Percentiles rank a stretch among this genome's conserved stretches.
Evolutionary conservation across 2,797 vertebrate species (phyloP).

Genomic region (Squalus acanthias): DNA sequence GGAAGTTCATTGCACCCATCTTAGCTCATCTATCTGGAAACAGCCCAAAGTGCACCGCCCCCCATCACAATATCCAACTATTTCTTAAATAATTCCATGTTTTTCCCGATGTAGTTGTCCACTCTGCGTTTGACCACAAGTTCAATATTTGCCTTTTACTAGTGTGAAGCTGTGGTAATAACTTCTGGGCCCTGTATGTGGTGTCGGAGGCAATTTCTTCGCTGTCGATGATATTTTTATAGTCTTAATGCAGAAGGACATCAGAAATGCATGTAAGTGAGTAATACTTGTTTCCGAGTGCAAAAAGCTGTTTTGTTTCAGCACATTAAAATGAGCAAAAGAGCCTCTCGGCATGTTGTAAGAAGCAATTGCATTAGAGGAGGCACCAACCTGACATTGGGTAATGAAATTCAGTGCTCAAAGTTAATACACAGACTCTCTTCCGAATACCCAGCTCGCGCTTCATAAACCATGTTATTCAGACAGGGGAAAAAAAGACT

Average conservation of each 20-base stretch:
- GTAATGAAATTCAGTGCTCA: background rate
- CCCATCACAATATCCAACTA: background rate
- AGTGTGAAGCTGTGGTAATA: background rate
- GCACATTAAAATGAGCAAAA: background rate
- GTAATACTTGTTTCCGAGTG: background rate
- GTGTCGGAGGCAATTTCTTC: background rate
- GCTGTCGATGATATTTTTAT: background rate
- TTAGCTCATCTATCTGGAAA: background rate
- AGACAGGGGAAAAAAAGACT: no score
- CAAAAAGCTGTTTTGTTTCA: conserved; percentile 2
- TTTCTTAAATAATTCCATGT: background rate
- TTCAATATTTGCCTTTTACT: background rate
- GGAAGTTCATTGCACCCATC: background rate
- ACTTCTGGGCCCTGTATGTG: background rate
- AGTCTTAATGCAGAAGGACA: background rate
- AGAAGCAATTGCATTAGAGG: background rate
- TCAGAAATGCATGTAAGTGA: background rate
- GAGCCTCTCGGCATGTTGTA: background rate
- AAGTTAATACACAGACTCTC: background rate
- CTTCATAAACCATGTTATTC: background rate
- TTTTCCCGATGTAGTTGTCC: background rate
- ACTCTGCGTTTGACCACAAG: background rate
- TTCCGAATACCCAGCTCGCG: background rate
- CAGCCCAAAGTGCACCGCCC: background rate
- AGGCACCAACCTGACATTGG: background rate